Base-by-base conservation (phyloP, 2,888 invertebrate genomes). In the Eupithecia subumbrata region DNA sequence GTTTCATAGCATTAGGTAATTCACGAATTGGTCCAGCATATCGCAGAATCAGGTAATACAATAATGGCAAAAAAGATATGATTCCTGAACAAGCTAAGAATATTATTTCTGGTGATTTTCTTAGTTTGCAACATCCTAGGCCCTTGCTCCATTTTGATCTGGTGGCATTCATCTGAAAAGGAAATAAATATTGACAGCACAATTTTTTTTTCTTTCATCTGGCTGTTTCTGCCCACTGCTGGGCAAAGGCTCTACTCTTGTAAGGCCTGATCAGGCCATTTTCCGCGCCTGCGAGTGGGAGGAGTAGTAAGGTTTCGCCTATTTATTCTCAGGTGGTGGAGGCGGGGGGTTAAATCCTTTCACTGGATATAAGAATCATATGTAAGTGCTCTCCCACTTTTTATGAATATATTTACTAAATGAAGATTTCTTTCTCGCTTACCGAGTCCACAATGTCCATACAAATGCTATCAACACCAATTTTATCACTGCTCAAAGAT, bases 361-460 rank as follows among this genome's bases (percentile, higher is more conserved):
- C 14, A 43, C 43, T 14, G 11, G n/a, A n/a, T 1, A 18, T 48
- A 5, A 16, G 48, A 48, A 16, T 12, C 9, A 0, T 4, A 5
- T 4, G 34, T 34, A 43, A 2, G 43, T 43, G 43, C 48, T 48
- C 16, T 48, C 18, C 48, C 48, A 48, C 18, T 5, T 48, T 5
- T 5, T 16, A 48, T n/a, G 52, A 52, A 52, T 48, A 48, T 18
- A 48, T 52, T 52, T n/a, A 52, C 52, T 9, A n/a, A 52, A 52
- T 9, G n/a, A 8, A 52, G n/a, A 22, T 22, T 22, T 56, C 9
- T 64, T 30, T 60, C 72, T 66, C 77, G 91, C 95, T 93, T 90
- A 96, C 96, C 80, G 95, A 91, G 89, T 97, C 96, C 2, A 96
- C 96, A 81, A 96, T 94, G 86, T 97, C 97, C 96, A 97, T 96